Evolutionary conservation across 2,113 vertebrate species (phyloP).

Genomic region (Pontoporia blainvillei): DNA sequence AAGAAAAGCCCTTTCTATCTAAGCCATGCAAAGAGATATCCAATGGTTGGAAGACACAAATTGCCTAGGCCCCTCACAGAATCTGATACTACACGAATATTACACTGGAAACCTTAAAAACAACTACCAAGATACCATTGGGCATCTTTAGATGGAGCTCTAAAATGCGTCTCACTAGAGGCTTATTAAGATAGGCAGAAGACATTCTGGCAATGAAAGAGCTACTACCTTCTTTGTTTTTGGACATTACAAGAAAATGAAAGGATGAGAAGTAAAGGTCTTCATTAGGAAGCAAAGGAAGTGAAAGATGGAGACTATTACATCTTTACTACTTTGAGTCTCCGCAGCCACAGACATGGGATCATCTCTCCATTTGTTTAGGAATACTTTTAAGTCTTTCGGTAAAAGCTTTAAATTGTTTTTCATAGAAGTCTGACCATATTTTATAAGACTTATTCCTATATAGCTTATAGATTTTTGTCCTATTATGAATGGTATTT

Average conservation of each 20-base stretch:
- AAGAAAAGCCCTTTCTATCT: not conserved
- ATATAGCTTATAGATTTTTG: not conserved
- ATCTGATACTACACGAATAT: not conserved
- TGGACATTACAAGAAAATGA: not conserved
- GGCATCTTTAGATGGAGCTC: not conserved
- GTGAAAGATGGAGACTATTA: not conserved
- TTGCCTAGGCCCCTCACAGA: not conserved
- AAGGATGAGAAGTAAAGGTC: not conserved
- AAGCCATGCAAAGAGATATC: not conserved
- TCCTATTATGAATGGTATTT: not conserved
- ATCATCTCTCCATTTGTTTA: not conserved
- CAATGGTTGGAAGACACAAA: not conserved
- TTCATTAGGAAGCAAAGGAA: not conserved
- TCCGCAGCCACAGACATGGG: not conserved
- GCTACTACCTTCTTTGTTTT: not conserved
- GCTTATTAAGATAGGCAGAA: not conserved
- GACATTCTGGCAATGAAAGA: not conserved
- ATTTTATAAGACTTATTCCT: not conserved
- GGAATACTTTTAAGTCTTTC: not conserved
- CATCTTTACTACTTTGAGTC: not conserved
- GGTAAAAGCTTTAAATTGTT: not conserved
- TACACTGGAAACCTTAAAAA: not conserved
- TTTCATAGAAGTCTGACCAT: not conserved
- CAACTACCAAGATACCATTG: not conserved
- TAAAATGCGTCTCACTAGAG: not conserved